Evolutionary conservation across 2,113 vertebrate species (phyloP).

Genomic region (Anolis carolinensis): DNA sequence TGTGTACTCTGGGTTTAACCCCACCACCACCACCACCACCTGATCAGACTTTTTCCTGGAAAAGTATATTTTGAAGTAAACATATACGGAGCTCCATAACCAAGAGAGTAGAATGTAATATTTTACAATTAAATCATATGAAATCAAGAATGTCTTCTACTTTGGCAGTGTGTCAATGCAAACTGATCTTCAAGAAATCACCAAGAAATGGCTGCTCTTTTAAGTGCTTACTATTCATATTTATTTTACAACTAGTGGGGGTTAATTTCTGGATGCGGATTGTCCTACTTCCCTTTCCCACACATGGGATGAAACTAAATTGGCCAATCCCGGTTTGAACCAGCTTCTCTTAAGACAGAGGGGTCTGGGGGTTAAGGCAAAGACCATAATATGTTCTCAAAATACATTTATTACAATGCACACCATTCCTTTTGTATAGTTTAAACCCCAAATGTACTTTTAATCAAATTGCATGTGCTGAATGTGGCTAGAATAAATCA

Average conservation of each 20-base stretch:
- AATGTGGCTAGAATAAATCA: conserved; percentile 42
- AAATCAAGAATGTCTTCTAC: conserved; percentile 34
- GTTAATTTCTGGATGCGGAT: background rate
- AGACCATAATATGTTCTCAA: conserved; percentile 36
- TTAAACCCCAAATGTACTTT: conserved; percentile 33
- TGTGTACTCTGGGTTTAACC: too few relatives aligned
- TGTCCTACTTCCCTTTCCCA: conserved; percentile 29
- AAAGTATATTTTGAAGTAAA: too few relatives aligned
- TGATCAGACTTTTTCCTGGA: too few relatives aligned
- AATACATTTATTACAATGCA: conserved; percentile 44
- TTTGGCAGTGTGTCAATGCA: conserved; percentile 28
- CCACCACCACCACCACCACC: too few relatives aligned
- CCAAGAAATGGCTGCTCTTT: conserved; percentile 52
- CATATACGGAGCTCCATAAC: background rate
- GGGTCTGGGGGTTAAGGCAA: conserved; percentile 38
- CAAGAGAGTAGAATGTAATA: conserved; percentile 31
- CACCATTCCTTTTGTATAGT: conserved; percentile 29
- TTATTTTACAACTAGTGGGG: conserved; percentile 16
- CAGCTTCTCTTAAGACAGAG: background rate
- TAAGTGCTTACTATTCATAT: conserved; percentile 31
- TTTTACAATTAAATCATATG: conserved; percentile 32
- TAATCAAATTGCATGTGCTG: conserved; percentile 55
- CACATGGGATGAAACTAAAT: background rate
- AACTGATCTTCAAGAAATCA: conserved; percentile 49
- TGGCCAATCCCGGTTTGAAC: conserved; percentile 4